These are phyloP conservation scores for Neria commutata DNA, from an alignment of 2,888 invertebrate species.

Conservation along the genomic window DNA sequence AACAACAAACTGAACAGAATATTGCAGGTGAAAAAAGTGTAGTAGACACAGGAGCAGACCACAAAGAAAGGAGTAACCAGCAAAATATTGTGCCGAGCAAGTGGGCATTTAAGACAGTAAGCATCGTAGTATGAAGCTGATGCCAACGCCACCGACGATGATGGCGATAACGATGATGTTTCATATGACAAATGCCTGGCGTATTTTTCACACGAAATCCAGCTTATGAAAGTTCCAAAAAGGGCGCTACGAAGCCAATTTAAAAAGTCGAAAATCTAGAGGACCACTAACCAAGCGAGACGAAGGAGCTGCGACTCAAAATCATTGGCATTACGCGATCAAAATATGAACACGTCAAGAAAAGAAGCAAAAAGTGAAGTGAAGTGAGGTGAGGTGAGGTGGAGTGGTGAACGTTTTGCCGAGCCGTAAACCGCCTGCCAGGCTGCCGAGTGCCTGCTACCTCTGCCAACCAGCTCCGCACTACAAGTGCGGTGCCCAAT, in stretches of 20 bases:
- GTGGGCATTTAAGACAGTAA: constrained; percentile 7
- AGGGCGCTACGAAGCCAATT: constrained; percentile 43
- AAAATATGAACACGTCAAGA: constrained; percentile 13
- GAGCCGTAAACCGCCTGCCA: background rate
- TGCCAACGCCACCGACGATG: constrained; percentile 53
- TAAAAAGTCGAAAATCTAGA: constrained; percentile 50
- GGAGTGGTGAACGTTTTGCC: constrained; percentile 26
- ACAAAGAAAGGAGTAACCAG: constrained; percentile 6
- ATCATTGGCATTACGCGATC: constrained; percentile 22
- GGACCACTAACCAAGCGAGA: background rate
- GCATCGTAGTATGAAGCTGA: too few species aligned
- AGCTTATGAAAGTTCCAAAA: constrained; percentile 46
- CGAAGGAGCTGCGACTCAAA: constrained; percentile 1
- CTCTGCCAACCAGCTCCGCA: constrained; percentile 19
- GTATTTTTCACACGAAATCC: constrained; percentile 59
- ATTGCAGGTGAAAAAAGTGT: constrained; percentile 10
- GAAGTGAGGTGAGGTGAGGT: too few species aligned
- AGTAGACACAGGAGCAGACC: constrained; percentile 9
- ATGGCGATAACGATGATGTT: constrained; percentile 36
- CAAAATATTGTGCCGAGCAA: constrained; percentile 20
- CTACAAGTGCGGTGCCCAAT: constrained; percentile 58
- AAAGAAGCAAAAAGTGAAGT: constrained; percentile 9
- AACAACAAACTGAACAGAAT: constrained; percentile 19
- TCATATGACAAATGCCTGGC: constrained; percentile 38
- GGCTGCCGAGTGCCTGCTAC: background rate